These are phyloP conservation scores for Saxicola maurus DNA, from an alignment of 2,797 vertebrate species.

Conservation along the genomic window DNA sequence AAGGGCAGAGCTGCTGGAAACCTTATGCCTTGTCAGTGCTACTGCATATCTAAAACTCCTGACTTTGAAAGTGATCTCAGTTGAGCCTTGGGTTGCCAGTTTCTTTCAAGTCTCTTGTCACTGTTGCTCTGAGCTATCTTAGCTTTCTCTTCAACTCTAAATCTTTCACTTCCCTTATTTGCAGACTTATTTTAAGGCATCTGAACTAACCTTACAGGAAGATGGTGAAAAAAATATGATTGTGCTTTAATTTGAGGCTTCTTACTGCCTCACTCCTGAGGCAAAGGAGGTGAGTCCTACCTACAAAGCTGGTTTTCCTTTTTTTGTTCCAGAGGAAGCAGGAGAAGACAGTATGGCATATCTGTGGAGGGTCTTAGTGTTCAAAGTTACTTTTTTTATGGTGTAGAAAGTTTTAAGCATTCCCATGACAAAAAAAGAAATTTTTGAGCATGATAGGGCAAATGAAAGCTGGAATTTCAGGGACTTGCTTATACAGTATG, in stretches of 20 bases:
- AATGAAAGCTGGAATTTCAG: background rate
- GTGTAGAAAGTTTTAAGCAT: background rate
- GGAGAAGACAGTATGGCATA: fast-evolving
- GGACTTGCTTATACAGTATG: background rate
- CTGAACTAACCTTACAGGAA: background rate
- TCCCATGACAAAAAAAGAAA: background rate
- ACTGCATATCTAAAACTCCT: background rate
- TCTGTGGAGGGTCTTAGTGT: background rate
- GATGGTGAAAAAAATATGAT: background rate
- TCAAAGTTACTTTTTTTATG: background rate
- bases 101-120: background rate
- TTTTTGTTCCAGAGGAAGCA: background rate
- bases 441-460: background rate
- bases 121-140: background rate
- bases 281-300: background rate
- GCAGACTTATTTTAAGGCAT: background rate
- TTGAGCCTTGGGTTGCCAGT: background rate
- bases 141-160: background rate
- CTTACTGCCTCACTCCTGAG: background rate
- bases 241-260: background rate
- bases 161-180: background rate
- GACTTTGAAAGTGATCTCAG: background rate
- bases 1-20: background rate
- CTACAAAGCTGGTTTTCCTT: background rate
- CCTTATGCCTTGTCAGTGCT: background rate